phyloP scores from a whole-genome alignment of 2,888 invertebrate genomes.

The Tuta absoluta region DNA sequence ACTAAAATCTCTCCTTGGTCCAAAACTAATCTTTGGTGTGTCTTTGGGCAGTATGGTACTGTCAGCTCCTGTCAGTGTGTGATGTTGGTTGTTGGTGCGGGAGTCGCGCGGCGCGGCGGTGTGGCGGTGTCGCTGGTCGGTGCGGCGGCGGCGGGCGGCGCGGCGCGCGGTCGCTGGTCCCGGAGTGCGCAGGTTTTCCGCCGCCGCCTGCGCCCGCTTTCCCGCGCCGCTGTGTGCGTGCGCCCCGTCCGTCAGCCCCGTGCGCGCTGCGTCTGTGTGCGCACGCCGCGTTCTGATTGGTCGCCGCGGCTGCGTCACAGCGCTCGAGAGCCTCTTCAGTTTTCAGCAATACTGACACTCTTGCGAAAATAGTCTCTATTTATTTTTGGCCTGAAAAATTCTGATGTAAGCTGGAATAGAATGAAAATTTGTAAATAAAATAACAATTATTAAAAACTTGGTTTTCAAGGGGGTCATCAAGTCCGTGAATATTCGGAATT shows the following conservation, averaged over 20 bases:
- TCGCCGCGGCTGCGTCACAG: neutral
- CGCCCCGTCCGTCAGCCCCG: constrained; percentile 30
- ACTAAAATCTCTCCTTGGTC: neutral
- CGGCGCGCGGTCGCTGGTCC: constrained; percentile 20
- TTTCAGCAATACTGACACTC: neutral
- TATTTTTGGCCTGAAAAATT: neutral
- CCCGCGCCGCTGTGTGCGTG: constrained; percentile 15
- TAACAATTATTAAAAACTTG: too few species aligned
- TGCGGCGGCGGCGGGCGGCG: neutral
- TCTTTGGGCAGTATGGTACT: neutral
- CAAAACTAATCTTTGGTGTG: neutral
- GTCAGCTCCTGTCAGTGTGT: neutral
- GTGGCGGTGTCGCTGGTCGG: neutral
- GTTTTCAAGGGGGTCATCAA: too few species aligned
- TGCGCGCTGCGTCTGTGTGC: constrained; percentile 30
- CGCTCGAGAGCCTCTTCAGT: constrained; percentile 14
- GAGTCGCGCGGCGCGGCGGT: neutral
- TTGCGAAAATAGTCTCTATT: constrained; percentile 11
- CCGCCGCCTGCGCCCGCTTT: constrained; percentile 17
- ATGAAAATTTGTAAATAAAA: too few species aligned
- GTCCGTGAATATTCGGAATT: too few species aligned
- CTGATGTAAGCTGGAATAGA: too few species aligned
- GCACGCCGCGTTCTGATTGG: constrained; percentile 24
- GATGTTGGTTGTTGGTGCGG: neutral
- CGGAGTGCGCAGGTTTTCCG: constrained; percentile 22